Percentiles rank a stretch among this genome's conserved stretches.
phyloP scores from a whole-genome alignment of 1,140 invertebrate genomes.

The Centruroides vittatus region DNA sequence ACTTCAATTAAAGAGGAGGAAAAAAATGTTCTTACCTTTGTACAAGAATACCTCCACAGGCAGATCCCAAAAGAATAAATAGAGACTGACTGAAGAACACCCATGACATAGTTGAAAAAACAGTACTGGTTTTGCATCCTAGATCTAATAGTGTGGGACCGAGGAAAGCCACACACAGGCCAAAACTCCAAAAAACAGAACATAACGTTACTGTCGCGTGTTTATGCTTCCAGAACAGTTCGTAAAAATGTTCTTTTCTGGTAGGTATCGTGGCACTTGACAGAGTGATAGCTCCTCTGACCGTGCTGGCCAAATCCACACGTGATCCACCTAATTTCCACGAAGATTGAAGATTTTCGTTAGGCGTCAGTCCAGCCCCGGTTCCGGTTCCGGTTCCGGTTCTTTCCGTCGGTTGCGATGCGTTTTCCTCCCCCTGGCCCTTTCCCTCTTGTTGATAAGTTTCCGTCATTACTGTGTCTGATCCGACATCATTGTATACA shows the following conservation, averaged over 20 bases:
- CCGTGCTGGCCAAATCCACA: neutral
- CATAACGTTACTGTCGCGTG: conserved; percentile 32
- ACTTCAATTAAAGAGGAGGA: neutral
- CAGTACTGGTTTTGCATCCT: conserved; percentile 32
- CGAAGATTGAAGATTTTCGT: no score
- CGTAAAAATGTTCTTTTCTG: conserved; percentile 24
- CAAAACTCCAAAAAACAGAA: conserved; percentile 34
- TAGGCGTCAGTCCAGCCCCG: no score
- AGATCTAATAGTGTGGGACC: conserved; percentile 36
- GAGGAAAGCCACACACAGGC: conserved; percentile 37
- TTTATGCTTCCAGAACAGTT: conserved; percentile 30
- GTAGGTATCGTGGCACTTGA: conserved; percentile 2
- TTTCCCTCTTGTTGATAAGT: no score
- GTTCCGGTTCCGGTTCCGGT: no score
- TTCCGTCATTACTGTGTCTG: no score
- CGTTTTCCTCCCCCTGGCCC: neutral
- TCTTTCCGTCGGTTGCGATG: neutral
- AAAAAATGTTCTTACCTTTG: conserved; percentile 27
- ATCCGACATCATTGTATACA: no score
- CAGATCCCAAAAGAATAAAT: conserved; percentile 35
- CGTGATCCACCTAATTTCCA: neutral
- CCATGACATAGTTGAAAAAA: conserved; percentile 35
- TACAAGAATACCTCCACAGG: conserved; percentile 31
- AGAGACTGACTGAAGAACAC: conserved; percentile 37
- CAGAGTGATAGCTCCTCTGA: neutral